Evolutionary conservation across 2,888 invertebrate genomes (phyloP), one percentile per base, ranked within the genome.

Genomic region (Gymnosoma rotundatum): DNA sequence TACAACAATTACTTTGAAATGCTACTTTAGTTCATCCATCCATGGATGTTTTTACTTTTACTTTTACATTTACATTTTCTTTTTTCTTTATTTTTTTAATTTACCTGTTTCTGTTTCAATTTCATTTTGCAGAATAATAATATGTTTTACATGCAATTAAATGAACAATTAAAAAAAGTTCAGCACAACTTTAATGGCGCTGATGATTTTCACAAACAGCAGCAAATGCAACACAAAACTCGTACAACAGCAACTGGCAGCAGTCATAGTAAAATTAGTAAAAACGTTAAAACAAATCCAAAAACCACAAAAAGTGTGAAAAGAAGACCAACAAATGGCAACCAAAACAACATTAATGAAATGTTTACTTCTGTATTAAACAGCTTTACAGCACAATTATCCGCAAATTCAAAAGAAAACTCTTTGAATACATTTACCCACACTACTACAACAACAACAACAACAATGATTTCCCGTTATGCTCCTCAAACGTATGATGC

Each of bases 401-500:
- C 32, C 20, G 14, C 69, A 73, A 50, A 32, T 21, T 12, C 38
- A 58, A 60, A 7, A 36, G 38, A 50, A 50, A 58, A 38, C 50
- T 36, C 14, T 18, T 36, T 18, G 0, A 9, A 48, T 0, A 38
- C n/a, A 4, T 38, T 45, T 32, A 20, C 50, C 12, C 63, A 50
- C 8, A 25, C 8, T 2, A 52, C 16, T 0, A 72, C 18, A 67
- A 18, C 69, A n/a, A n/a, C n/a, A 9, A 25, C 84, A n/a, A 18
- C 69, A 14, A 32, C 84, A n/a, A 78, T 87, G 42, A 92, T 95
- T 3, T 95, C 95, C 0, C 94, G 94, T 75, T 96, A 94, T 91
- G 96, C 96, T 0, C 95, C 95, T 0, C 96, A 97, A 89, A 95
- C 97, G 0, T 98, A 97, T 91, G 98, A 98, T 90, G 97, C 98